These are phyloP conservation scores for Caenorhabditis panamensis DNA, from an alignment of 2,888 invertebrate genomes.

Conservation along the genomic window DNA sequence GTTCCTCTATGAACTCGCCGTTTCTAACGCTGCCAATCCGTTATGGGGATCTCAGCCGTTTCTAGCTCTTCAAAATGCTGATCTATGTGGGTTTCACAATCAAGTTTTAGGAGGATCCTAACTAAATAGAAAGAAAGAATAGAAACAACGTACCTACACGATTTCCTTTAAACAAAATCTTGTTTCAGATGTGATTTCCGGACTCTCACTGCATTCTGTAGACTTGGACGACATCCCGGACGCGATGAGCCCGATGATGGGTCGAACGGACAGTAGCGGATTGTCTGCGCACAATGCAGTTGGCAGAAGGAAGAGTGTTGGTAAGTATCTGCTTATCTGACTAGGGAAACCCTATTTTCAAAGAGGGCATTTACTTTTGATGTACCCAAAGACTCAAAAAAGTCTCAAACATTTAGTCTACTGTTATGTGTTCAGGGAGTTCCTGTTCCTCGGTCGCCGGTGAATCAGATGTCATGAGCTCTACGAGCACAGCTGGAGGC, in stretches of 20 bases:
- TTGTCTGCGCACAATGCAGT: slow-evolving; percentile 32
- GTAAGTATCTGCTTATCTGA: not conserved
- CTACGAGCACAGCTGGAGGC: slow-evolving; percentile 39
- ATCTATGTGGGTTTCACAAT: slow-evolving; percentile 47
- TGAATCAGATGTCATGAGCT: slow-evolving; percentile 58
- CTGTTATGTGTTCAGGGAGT: slow-evolving; percentile 26
- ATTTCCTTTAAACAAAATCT: too few species aligned
- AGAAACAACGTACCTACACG: too few species aligned
- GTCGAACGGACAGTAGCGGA: slow-evolving; percentile 39
- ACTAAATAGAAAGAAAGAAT: too few species aligned
- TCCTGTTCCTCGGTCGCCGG: slow-evolving; percentile 64
- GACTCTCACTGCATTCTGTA: slow-evolving; percentile 73
- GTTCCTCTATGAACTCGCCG: slow-evolving; percentile 25
- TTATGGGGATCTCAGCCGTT: slow-evolving; percentile 57
- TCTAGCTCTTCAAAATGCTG: slow-evolving; percentile 57
- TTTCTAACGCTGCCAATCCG: slow-evolving; percentile 32
- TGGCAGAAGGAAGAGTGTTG: slow-evolving; percentile 50
- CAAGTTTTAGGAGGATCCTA: too few species aligned
- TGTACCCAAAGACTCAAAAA: too few species aligned
- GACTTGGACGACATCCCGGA: slow-evolving; percentile 73
- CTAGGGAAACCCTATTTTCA: too few species aligned
- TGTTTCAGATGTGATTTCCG: slow-evolving; percentile 77
- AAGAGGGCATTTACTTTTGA: too few species aligned
- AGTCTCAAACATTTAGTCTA: not conserved
- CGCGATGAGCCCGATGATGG: slow-evolving; percentile 59